Evolutionary conservation across 64 coral and sea anemone genomes (phyloP), one percentile per base, ranked within the genome.

Genomic region (Astreopora myriophthalma): DNA sequence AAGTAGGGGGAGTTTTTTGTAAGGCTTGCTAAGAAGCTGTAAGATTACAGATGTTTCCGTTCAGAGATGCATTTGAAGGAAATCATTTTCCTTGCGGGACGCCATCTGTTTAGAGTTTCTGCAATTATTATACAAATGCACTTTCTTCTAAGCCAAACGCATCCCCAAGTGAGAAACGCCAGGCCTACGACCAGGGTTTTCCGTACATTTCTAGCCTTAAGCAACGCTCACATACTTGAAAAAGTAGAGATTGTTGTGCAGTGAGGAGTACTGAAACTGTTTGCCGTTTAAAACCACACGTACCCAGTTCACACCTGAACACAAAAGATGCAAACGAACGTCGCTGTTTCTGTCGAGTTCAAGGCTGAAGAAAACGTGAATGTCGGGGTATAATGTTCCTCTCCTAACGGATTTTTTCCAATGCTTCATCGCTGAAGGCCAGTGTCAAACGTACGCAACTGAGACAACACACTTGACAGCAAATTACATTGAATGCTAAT

Each of bases 71-170:
- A 89, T 92, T 94, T 85, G 64, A 84, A 94, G 96, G 96, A 98
- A 98, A 98, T 98, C 65, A 98, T 98, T 98, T 97, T 97, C 95
- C 62, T 97, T 85, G 95, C 92, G 87, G 95, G 95, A 93, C 46
- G 74, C 87, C 95, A 69, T 90, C 61, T 94, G 91, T 90, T 96
- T 94, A 81, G 73, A 57, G 84, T 90, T 90, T 90, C 34, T 75
- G 69, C 49, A 96, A 94, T 96, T 65, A 94, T 96, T 94, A 90
- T 75, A 84, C 83, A 90, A 80, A 82, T 57, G 57, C 69, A 40
- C 87, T 78, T 90, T 81, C 75, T 87, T 62, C 63, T 9, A 62
- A 71, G 20, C 51, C 48, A 16, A 92, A 92, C 36, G 52, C 82
- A 85, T 34, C 30, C 68, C 52, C 70, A 10, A 48, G 63, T 69